Base-by-base conservation (phyloP, 2,113 vertebrate genomes). In the Telmatochromis sp. region DNA sequence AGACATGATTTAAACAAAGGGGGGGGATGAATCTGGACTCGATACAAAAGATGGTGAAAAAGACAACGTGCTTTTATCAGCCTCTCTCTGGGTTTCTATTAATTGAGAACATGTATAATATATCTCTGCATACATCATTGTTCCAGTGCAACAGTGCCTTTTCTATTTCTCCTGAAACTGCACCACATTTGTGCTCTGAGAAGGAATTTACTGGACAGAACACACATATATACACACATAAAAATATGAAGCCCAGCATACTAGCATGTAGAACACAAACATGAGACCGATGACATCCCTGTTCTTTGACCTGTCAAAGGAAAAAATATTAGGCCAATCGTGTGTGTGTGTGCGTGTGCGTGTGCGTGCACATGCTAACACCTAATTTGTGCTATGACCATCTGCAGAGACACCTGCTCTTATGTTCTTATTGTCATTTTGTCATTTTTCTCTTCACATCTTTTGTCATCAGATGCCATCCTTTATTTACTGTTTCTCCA, bases 331-430 rank as follows among this genome's bases (percentile, higher is more conserved):
- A 6, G 37, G 7, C 11, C 55, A 17, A 17, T 0, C 2, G 23
- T 19, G 57, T 60, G 14, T 2, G 54, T 7, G 23, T 19, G 57
- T 31, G 14, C 0, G 54, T 7, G 23, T 40, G 4, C 78, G 7
- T 83, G 21, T 85, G 81, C 31, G 9, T 33, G 58, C 9, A 19
- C 2, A 68, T 15, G 55, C 26, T 31, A 0, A 21, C 55, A 79
- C 75, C 50, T 47, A 73, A 87, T 89, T 75, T 84, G 73, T 82
- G 51, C 50, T 31, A 26, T 51, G 55, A 85, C 86, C 87, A 87
- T 91, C 87, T 94, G 89, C 40, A 87, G 57, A 82, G 54, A 55
- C 90, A 92, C 78, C 90, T 91, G 89, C 55, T 89, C 28, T 71
- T 31, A 23, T 6, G 28, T 21, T 45, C 12, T 58, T 81, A 47